These are phyloP conservation scores for Spermophilus dauricus DNA, from an alignment of 2,113 vertebrate genomes.

Conservation along the genomic window DNA sequence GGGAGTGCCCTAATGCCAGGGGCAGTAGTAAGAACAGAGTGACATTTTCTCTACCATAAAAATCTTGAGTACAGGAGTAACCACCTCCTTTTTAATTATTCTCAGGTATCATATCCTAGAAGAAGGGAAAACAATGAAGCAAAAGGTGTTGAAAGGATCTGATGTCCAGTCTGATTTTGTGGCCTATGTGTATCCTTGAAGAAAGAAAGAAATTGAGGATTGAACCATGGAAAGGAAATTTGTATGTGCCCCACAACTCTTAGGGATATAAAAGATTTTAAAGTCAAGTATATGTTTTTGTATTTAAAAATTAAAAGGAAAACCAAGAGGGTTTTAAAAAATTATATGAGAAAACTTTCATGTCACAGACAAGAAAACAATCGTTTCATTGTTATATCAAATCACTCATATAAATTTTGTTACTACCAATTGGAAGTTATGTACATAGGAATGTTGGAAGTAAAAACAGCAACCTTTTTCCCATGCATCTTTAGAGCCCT, in stretches of 20 bases:
- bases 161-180: neutral
- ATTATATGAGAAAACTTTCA: neutral
- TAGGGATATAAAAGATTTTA: neutral
- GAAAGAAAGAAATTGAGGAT: neutral
- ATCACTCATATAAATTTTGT: neutral
- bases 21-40: neutral
- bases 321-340: neutral
- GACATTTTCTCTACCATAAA: neutral
- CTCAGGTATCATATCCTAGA: neutral
- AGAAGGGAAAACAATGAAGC: neutral
- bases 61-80: neutral
- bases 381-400: constrained; percentile 11
- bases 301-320: neutral
- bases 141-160: neutral
- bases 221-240: neutral
- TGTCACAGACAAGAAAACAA: neutral
- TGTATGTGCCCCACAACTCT: neutral
- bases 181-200: neutral
- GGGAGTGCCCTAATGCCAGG: neutral
- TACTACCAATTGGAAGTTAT: neutral
- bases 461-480: neutral
- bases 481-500: neutral
- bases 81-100: neutral
- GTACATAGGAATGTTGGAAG: neutral
- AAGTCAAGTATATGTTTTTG: neutral